These are phyloP conservation scores for Leucoraja erinaceus DNA, from an alignment of 2,113 vertebrate genomes.

Conservation along the genomic window DNA sequence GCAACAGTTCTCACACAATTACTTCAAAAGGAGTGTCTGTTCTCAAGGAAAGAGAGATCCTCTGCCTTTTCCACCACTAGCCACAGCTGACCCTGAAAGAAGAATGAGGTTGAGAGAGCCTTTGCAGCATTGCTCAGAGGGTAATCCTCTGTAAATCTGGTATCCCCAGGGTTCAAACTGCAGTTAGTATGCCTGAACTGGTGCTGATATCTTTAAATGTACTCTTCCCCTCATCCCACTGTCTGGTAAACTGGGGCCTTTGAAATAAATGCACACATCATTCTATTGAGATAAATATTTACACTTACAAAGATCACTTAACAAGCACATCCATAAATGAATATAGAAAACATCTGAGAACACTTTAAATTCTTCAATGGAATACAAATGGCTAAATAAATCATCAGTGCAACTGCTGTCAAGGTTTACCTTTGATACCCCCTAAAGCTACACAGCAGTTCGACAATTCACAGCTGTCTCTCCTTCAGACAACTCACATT, in stretches of 20 bases:
- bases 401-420: conserved; percentile 33
- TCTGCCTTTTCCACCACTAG: not conserved
- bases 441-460: not conserved
- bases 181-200: not conserved
- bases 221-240: not conserved
- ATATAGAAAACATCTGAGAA: not conserved
- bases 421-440: not conserved
- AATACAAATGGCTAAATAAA: conserved; percentile 24
- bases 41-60: not conserved
- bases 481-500: not conserved
- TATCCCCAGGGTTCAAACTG: not conserved
- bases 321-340: conserved; percentile 16
- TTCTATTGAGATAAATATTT: conserved; percentile 18
- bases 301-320: not conserved
- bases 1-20: not conserved
- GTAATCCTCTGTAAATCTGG: not conserved
- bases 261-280: not conserved
- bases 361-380: not conserved
- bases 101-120: not conserved
- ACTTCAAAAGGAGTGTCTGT: not conserved
- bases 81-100: not conserved
- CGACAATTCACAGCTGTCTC: conserved; percentile 26
- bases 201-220: not conserved
- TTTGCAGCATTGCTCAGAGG: not conserved
- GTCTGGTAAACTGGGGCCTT: not conserved